These are phyloP conservation scores for Sitta europaea DNA, from an alignment of 2,113 vertebrate species.

Conservation along the genomic window DNA sequence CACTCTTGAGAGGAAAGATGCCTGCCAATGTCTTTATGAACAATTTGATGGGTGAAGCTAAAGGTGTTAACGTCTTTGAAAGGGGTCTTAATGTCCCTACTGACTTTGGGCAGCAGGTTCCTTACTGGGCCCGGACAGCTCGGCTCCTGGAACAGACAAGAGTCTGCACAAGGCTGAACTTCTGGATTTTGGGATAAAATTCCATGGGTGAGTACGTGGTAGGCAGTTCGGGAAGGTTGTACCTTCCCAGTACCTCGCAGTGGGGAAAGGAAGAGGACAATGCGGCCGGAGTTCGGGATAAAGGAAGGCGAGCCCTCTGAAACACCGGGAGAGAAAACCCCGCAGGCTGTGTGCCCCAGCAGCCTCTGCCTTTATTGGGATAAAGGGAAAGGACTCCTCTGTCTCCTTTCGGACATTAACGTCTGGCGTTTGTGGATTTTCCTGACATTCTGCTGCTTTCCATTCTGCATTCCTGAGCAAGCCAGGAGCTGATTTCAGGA, in stretches of 20 bases:
- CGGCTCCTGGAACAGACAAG: not conserved
- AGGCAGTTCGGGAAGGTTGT: not conserved
- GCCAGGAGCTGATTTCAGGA: not conserved
- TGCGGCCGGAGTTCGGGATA: not conserved
- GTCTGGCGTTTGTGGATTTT: not conserved
- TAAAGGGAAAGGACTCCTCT: not conserved
- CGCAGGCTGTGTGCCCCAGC: rapidly evolving
- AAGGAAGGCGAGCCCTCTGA: not conserved
- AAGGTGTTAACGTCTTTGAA: not conserved
- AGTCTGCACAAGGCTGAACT: not conserved
- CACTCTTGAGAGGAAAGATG: not conserved
- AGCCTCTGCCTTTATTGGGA: too few relatives aligned
- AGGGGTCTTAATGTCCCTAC: not conserved
- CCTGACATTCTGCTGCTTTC: not conserved
- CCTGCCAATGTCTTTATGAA: not conserved
- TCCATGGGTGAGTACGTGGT: not conserved
- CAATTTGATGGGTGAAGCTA: not conserved
- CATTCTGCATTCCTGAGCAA: not conserved
- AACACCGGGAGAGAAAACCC: too few relatives aligned
- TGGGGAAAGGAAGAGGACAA: not conserved
- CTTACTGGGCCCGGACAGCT: too few relatives aligned
- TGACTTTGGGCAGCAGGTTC: not conserved
- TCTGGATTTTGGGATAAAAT: not conserved
- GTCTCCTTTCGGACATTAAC: not conserved
- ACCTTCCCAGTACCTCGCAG: not conserved